Conservation (phyloP, 1,140 invertebrate genomes). For the Lepidurus packardi region DNA sequence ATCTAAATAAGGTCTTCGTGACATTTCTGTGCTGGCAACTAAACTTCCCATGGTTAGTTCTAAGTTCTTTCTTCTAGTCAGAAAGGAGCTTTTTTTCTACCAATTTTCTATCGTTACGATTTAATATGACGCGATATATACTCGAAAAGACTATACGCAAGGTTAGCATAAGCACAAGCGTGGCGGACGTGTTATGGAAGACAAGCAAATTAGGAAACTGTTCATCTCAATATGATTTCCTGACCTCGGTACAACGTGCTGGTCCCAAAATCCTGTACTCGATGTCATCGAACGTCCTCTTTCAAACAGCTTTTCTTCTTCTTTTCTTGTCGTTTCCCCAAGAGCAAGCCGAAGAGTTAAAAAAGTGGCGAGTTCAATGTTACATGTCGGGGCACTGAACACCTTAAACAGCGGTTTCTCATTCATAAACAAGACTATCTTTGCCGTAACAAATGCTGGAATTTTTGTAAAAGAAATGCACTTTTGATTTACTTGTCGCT, state of each 20-base stretch:
- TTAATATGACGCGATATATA: not conserved
- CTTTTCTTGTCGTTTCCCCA: not conserved
- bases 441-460: not conserved
- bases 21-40: no score
- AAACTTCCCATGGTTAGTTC: no score
- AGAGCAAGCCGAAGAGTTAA: no score
- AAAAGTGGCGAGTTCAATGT: no score
- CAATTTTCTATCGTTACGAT: not conserved
- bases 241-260: not conserved
- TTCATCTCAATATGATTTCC: not conserved
- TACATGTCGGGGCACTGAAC: not conserved
- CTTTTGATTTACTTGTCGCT: not conserved
- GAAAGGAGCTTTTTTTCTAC: not conserved
- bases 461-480: not conserved
- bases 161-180: conserved; percentile 5
- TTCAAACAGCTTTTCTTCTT: not conserved
- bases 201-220: not conserved
- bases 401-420: not conserved
- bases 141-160: not conserved
- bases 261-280: not conserved
- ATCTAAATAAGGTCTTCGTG: no score
- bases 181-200: not conserved
- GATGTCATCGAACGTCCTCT: not conserved
- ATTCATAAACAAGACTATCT: not conserved
- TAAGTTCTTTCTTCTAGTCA: no score